Evolutionary conservation across 2,797 vertebrate species (phyloP).

Genomic region (Darevskia mixta): DNA sequence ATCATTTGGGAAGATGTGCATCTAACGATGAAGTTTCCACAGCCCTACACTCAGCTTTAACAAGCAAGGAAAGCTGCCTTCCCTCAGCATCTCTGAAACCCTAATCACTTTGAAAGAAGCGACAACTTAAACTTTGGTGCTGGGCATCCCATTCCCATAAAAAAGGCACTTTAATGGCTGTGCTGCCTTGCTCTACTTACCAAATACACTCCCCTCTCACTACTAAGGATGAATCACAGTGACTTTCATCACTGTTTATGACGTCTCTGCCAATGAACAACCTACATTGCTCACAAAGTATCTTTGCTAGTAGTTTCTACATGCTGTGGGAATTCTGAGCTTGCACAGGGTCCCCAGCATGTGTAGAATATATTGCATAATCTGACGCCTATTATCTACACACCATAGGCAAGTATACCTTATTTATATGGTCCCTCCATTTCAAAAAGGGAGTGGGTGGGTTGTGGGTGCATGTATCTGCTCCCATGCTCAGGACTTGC

Average conservation of each 20-base stretch:
- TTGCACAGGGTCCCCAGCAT: neutral
- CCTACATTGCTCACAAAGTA: neutral
- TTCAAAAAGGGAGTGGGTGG: no score
- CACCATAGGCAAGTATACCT: neutral
- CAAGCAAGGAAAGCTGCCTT: neutral
- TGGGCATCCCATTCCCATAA: neutral
- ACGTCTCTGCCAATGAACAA: neutral
- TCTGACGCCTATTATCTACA: neutral
- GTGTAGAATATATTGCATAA: neutral
- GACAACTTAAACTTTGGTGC: neutral
- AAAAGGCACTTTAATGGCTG: neutral
- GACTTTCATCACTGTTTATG: neutral
- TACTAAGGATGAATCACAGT: neutral
- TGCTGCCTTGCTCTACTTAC: conserved; percentile 3
- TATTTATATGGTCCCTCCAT: no score
- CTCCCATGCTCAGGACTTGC: no score
- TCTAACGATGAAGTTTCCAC: neutral
- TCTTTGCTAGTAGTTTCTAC: neutral
- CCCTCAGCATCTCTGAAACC: neutral
- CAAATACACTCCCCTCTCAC: neutral
- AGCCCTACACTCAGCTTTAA: neutral
- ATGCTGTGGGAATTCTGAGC: neutral
- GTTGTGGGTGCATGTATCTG: no score
- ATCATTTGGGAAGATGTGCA: conserved; percentile 29
- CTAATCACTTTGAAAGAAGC: conserved; percentile 11